phyloP scores from a whole-genome alignment of 2,113 vertebrate genomes.

The Diadophis punctatus region DNA sequence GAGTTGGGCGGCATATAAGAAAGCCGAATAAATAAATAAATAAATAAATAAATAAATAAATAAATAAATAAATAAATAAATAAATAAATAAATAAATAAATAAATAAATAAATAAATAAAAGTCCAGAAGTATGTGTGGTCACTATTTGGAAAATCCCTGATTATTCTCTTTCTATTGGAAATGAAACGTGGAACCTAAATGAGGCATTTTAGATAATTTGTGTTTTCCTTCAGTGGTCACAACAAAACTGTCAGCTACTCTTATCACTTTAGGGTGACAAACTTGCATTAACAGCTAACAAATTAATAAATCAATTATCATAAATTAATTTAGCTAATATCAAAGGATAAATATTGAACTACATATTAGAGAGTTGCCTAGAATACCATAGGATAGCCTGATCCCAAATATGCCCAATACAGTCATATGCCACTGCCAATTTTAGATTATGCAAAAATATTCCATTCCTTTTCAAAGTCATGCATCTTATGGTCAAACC shows the following conservation, averaged over 20 bases:
- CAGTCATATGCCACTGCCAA: not conserved
- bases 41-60: no score
- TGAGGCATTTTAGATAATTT: not conserved
- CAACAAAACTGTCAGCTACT: not conserved
- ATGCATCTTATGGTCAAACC: not conserved
- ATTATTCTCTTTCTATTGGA: not conserved
- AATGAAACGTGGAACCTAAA: not conserved
- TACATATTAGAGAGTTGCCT: not conserved
- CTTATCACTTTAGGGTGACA: not conserved
- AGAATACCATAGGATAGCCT: not conserved
- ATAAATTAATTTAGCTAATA: not conserved
- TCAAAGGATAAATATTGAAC: not conserved
- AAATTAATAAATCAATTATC: no score
- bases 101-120: no score
- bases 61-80: no score
- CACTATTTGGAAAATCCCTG: not conserved
- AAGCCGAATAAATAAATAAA: no score
- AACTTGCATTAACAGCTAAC: not conserved
- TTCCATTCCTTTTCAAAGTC: not conserved
- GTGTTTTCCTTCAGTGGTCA: not conserved
- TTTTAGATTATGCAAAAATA: not conserved
- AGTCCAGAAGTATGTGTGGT: not conserved
- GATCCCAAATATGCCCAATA: constrained; percentile 15
- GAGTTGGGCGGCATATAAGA: no score
- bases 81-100: no score